phyloP scores from a whole-genome alignment of 2,797 vertebrate species.

The Muscicapa striata region DNA sequence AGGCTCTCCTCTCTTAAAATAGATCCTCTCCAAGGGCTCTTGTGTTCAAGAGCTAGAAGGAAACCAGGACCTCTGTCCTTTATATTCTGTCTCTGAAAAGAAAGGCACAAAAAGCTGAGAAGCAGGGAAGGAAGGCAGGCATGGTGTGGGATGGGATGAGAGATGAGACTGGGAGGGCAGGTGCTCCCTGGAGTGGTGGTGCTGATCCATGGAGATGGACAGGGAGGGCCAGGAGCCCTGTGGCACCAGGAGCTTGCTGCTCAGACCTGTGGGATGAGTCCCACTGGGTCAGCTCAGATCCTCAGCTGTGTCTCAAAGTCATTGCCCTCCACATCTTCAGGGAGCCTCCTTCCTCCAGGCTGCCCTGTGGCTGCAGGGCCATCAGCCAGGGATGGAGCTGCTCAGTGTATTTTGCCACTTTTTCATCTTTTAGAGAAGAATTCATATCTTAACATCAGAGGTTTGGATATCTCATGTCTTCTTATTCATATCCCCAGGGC shows the following conservation, averaged over 20 bases:
- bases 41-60: conserved; percentile 9
- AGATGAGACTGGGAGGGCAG: background rate
- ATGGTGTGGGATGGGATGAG: background rate
- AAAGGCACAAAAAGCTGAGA: background rate
- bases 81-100: background rate
- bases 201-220: accelerated
- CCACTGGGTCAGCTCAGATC: background rate
- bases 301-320: background rate
- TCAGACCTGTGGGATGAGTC: background rate
- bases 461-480: background rate
- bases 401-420: background rate
- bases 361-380: background rate
- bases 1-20: conserved; percentile 36
- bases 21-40: conserved; percentile 12
- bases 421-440: background rate
- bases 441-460: background rate
- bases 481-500: background rate
- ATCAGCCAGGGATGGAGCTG: background rate
- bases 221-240: background rate
- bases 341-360: background rate
- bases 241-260: background rate
- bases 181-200: accelerated
- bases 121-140: background rate
- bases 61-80: background rate
- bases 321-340: background rate